Evolutionary conservation across 2,888 invertebrate species (phyloP), one percentile per base, ranked within the genome.

Genomic region (Tiliacea citrago): DNA sequence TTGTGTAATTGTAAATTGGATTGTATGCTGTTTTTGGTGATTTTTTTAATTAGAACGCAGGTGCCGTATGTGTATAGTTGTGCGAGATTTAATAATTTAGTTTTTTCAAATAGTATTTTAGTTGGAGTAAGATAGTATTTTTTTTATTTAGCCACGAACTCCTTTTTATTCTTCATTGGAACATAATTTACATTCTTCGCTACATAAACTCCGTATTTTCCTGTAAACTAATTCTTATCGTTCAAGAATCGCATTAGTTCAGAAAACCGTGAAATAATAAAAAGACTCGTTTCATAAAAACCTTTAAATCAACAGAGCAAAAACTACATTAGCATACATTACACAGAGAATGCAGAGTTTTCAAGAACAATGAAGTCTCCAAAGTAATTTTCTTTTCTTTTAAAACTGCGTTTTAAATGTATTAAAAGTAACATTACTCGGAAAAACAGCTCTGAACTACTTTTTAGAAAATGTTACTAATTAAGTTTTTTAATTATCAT

Each of bases 191-290:
- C 13, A 24, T 13, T 39, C 4, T 65, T 65, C 47, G 24, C 16
- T 51, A 39, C 63, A 80, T 61, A 69, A 51, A 67, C 6, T 7
- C 18, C 24, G 12, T n/a, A 62, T 71, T 62, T 55, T 18, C 39
- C 9, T 45, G 65, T 68, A 51, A 65, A 85, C 51, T 73, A 80
- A 84, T 66, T 72, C 60, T 75, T 69, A 79, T 79, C 79, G 76
- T 79, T 67, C 83, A 85, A 85, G 70, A 77, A 88, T 88, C 87
- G 87, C 87, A 86, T 89, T 89, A 88, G 85, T 73, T 81, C 80
- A 85, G 75, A 84, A 84, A 81, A 87, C 80, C 79, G 82, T 86
- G 83, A 88, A 88, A 88, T 85, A 88, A 89, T 87, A 80, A 85
- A 88, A 83, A 75, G 82, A 80, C 71, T 77, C 73, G 80, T 85